Percentiles rank a stretch among this genome's conserved stretches.
These are phyloP conservation scores for Lateolabrax maculatus DNA, from an alignment of 2,797 vertebrate species.

Conservation along the genomic window DNA sequence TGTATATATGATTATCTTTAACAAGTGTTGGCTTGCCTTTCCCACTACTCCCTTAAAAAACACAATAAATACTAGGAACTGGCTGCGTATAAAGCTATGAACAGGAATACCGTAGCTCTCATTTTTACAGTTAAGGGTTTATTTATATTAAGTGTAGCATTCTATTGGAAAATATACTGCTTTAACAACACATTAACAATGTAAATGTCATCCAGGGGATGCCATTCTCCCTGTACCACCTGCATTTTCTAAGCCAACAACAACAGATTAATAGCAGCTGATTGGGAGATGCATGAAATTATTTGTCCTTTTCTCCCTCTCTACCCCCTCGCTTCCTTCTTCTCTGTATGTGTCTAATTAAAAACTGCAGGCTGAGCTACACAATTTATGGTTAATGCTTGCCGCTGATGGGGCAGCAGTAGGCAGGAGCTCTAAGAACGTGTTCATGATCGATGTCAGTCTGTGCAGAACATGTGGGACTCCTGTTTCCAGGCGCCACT, in stretches of 20 bases:
- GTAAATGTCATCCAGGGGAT: constrained; percentile 21
- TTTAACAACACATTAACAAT: constrained; percentile 40
- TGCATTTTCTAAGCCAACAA: constrained; percentile 48
- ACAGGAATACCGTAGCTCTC: background rate
- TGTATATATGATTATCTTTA: constrained; percentile 57
- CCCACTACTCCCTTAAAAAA: background rate
- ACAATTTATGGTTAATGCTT: constrained; percentile 69
- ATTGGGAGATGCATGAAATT: constrained; percentile 58
- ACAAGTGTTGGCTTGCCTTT: constrained; percentile 4
- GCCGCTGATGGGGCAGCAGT: constrained; percentile 59
- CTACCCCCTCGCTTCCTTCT: constrained; percentile 22
- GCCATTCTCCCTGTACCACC: constrained; percentile 21
- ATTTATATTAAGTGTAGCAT: constrained; percentile 11
- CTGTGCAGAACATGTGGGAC: constrained; percentile 68
- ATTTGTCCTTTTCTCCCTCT: constrained; percentile 34
- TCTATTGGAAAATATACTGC: constrained; percentile 20
- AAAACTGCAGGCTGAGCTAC: constrained; percentile 69
- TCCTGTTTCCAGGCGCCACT: constrained; percentile 42
- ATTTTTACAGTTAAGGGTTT: constrained; percentile 11
- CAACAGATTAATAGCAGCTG: constrained; percentile 60
- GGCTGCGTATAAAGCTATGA: constrained; percentile 5
- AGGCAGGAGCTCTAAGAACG: constrained; percentile 56
- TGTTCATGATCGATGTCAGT: constrained; percentile 72
- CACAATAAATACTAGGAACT: background rate
- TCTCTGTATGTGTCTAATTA: constrained; percentile 75